phyloP scores from a whole-genome alignment of 2,888 invertebrate species.

The Laothoe populi region DNA sequence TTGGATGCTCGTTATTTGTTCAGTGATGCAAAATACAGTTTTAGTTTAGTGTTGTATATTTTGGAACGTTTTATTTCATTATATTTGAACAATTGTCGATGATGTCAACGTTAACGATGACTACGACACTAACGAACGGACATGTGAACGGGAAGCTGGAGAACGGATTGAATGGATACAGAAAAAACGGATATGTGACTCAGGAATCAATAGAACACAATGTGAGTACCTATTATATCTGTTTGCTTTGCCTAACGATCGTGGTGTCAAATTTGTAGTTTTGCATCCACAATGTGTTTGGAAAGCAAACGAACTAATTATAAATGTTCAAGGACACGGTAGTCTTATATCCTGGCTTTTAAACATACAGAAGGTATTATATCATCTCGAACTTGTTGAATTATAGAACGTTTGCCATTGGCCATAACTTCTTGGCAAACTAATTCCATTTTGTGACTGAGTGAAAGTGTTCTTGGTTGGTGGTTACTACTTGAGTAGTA shows the following conservation, averaged over 20 bases:
- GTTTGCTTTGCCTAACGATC: not conserved
- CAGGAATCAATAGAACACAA: conserved; percentile 55
- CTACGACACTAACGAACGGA: conserved; percentile 71
- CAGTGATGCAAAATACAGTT: conserved; percentile 30
- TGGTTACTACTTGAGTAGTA: conserved; percentile 26
- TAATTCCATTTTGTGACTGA: conserved; percentile 36
- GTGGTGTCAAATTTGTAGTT: not conserved
- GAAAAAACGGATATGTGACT: conserved; percentile 72
- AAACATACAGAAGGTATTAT: not conserved
- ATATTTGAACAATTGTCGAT: conserved; percentile 41
- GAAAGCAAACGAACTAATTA: not conserved
- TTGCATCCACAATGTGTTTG: not conserved
- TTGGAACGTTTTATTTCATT: conserved; percentile 30
- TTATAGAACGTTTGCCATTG: conserved; percentile 33
- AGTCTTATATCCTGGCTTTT: not conserved
- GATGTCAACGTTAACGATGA: conserved; percentile 75
- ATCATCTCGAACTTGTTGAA: not conserved
- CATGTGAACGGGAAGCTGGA: conserved; percentile 69
- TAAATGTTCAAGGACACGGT: not conserved
- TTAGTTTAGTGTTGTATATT: conserved; percentile 35
- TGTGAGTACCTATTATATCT: conserved; percentile 57
- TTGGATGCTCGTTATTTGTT: conserved; percentile 17
- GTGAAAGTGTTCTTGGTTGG: conserved; percentile 46
- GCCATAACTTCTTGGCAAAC: conserved; percentile 36
- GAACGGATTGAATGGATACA: conserved; percentile 66